phyloP scores from a whole-genome alignment of 2,888 invertebrate species.

The Cremastinae sp. region DNA sequence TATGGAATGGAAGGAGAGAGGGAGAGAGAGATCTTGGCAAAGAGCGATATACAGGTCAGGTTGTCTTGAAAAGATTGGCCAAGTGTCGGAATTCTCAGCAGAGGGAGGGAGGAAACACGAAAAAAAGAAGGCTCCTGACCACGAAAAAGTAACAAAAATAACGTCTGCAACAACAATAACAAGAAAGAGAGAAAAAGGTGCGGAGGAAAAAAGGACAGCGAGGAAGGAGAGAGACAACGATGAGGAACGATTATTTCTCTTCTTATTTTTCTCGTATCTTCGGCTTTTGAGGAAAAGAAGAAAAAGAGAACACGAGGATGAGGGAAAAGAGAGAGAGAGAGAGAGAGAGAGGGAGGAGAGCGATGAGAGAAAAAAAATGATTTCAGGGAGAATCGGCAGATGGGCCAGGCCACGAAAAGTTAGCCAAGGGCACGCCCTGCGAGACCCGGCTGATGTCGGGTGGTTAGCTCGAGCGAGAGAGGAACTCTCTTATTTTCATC shows the following conservation, averaged over 20 bases:
- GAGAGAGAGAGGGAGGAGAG: conserved; percentile 32
- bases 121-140: no score
- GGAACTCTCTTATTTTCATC: not conserved
- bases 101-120: no score
- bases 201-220: no score
- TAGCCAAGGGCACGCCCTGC: conserved; percentile 54
- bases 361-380: no score
- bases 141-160: no score
- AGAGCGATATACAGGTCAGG: conserved; percentile 21
- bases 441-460: conserved; percentile 55
- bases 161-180: no score
- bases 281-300: conserved; percentile 20
- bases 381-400: conserved; percentile 41
- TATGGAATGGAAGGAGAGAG: not conserved
- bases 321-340: conserved; percentile 10
- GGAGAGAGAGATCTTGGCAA: conserved; percentile 7
- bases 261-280: conserved; percentile 2
- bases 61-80: conserved; percentile 39
- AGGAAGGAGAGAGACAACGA: no score
- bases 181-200: no score
- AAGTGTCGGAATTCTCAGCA: conserved; percentile 21
- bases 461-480: conserved; percentile 16
- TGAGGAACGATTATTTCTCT: not conserved
- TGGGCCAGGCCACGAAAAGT: conserved; percentile 45
- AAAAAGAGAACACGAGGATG: conserved; percentile 6